A percentile compares a stretch with the other conserved stretches of the same genome.
Conservation (phyloP, 2,888 invertebrate species). For the Oxyteleia sp. region DNA sequence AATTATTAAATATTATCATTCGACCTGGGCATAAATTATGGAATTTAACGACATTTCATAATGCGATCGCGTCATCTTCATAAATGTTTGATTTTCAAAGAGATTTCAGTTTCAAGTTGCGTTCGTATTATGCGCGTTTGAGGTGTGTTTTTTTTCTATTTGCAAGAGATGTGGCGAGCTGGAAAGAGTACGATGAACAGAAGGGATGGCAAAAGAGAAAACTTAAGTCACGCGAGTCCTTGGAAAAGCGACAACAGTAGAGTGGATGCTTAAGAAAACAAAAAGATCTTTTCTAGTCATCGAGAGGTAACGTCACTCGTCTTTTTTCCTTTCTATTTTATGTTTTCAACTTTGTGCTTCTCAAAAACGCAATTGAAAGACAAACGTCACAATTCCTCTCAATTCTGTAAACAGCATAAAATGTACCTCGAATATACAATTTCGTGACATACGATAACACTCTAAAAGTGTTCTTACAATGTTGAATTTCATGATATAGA, state of each 20-base stretch:
- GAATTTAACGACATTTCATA: not conserved
- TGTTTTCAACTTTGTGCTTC: slow-evolving; percentile 29
- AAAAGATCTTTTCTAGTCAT: slow-evolving; percentile 50
- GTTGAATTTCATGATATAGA: slow-evolving; percentile 4
- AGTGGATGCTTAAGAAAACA: slow-evolving; percentile 63
- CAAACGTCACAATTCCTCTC: slow-evolving; percentile 44
- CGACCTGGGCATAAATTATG: not conserved
- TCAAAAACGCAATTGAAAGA: slow-evolving; percentile 42
- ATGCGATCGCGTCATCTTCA: slow-evolving; percentile 2
- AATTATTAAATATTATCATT: slow-evolving; percentile 7
- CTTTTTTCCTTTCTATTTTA: slow-evolving; percentile 28
- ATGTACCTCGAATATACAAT: slow-evolving; percentile 35
- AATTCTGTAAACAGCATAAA: slow-evolving; percentile 32
- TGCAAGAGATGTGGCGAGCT: slow-evolving; percentile 5
- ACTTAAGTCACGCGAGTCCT: slow-evolving; percentile 38
- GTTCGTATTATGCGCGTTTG: slow-evolving; percentile 23
- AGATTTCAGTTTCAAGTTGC: slow-evolving; percentile 34
- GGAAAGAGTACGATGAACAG: slow-evolving; percentile 25
- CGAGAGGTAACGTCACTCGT: slow-evolving; percentile 27
- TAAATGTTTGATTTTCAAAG: slow-evolving; percentile 38
- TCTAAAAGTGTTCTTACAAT: slow-evolving; percentile 6
- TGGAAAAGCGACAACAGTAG: slow-evolving; percentile 48
- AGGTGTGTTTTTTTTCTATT: slow-evolving; percentile 34
- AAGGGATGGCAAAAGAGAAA: slow-evolving; percentile 22
- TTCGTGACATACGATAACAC: slow-evolving; percentile 27